Conservation (phyloP, 2,797 vertebrate genomes). For the Neopelma chrysocephalum region DNA sequence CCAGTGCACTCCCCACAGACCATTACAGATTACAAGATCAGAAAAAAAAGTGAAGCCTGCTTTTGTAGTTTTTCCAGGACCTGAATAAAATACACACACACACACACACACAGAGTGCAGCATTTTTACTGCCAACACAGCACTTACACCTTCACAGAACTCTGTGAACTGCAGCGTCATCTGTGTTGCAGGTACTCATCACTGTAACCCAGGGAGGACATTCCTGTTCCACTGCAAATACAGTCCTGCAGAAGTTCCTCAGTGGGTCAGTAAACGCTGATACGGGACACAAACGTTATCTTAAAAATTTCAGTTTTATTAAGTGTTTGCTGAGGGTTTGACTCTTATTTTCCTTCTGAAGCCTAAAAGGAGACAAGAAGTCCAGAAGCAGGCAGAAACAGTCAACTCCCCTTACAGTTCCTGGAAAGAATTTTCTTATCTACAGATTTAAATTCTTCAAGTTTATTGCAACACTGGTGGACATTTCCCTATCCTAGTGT, state of each 20-base stretch:
- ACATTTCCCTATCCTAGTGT: background rate
- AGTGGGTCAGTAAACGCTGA: background rate
- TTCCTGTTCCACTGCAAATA: background rate
- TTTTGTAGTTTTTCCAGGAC: background rate
- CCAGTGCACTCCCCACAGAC: background rate
- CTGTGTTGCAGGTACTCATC: background rate
- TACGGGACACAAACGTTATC: background rate
- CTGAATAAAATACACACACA: background rate
- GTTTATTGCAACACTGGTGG: background rate
- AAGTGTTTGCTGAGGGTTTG: background rate
- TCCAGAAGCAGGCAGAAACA: background rate
- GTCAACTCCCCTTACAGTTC: background rate
- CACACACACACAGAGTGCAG: background rate
- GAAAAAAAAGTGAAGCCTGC: background rate
- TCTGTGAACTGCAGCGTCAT: background rate
- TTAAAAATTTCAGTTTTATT: background rate
- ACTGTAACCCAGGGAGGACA: background rate
- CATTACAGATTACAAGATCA: background rate
- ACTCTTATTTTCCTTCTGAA: background rate
- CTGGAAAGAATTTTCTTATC: conserved; percentile 56
- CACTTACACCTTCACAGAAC: background rate
- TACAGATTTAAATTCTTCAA: conserved; percentile 21
- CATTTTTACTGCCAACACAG: background rate
- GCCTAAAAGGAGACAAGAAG: background rate
- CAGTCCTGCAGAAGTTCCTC: background rate